phyloP scores from a whole-genome alignment of 1,140 invertebrate genomes.

The Drosophila teissieri region DNA sequence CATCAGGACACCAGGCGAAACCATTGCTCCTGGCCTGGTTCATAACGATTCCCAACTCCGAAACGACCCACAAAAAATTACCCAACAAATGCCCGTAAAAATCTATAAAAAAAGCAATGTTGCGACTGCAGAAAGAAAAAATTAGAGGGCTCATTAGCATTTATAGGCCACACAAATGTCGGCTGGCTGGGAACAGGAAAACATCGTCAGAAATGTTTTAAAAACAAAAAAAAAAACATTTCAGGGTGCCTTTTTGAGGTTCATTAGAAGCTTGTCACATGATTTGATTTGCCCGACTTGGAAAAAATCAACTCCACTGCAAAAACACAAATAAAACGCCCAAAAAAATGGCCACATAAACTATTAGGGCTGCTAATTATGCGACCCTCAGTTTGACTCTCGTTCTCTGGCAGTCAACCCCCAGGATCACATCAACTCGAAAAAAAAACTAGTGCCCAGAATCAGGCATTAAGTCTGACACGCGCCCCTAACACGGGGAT shows the following conservation, averaged over 20 bases:
- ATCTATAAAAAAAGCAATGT: conserved; percentile 59
- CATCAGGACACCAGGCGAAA: no score
- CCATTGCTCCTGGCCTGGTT: not conserved
- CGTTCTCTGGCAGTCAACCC: conserved; percentile 30
- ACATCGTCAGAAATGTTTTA: not conserved
- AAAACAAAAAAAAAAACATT: conserved; percentile 3
- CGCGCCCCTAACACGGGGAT: conserved; percentile 59
- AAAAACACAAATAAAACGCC: conserved; percentile 15
- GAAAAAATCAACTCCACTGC: conserved; percentile 14
- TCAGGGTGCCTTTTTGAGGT: conserved; percentile 64
- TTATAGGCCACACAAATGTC: conserved; percentile 77
- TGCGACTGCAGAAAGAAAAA: conserved; percentile 28
- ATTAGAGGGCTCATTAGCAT: conserved; percentile 71
- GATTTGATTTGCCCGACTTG: conserved; percentile 66
- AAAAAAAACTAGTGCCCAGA: conserved; percentile 13
- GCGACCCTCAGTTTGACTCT: conserved; percentile 41
- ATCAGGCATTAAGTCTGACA: conserved; percentile 51
- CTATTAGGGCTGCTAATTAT: conserved; percentile 74
- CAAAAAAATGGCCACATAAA: conserved; percentile 17
- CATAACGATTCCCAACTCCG: conserved; percentile 13
- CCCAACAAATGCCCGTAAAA: conserved; percentile 78
- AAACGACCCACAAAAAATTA: conserved; percentile 72
- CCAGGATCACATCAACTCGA: conserved; percentile 5
- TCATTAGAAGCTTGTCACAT: conserved; percentile 82
- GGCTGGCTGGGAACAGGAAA: conserved; percentile 24